Percentiles rank a stretch among this genome's conserved stretches.
Evolutionary conservation across 2,797 vertebrate species (phyloP).

Genomic region (Anas flavirostris): DNA sequence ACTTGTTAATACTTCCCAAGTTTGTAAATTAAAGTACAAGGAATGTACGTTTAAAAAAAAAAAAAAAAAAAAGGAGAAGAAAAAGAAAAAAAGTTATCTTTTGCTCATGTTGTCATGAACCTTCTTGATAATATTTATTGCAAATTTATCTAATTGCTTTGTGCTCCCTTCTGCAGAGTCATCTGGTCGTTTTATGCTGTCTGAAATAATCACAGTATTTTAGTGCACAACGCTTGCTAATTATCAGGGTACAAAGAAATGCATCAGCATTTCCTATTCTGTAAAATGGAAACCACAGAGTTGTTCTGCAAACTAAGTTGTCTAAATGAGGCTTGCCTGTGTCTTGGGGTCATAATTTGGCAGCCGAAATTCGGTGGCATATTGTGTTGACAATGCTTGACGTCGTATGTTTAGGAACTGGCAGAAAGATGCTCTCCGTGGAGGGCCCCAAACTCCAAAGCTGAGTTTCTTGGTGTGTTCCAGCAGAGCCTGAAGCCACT

Average conservation of each 20-base stretch:
- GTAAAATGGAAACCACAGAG: rapidly evolving
- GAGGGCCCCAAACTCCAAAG: not conserved
- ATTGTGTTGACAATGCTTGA: slow-evolving; percentile 10
- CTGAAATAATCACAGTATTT: not conserved
- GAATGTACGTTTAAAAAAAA: not conserved
- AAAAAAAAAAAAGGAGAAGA: not conserved
- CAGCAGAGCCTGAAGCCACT: slow-evolving; percentile 36
- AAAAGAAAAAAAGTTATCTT: rapidly evolving
- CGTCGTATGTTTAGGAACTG: not conserved
- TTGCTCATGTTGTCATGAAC: not conserved
- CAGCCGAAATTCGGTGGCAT: slow-evolving; percentile 32
- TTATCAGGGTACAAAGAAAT: not conserved
- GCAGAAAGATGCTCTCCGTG: not conserved
- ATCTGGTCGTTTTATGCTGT: not conserved
- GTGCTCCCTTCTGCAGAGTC: slow-evolving; percentile 2
- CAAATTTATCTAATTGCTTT: not conserved
- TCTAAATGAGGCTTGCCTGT: not conserved
- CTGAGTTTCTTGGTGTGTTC: slow-evolving; percentile 15
- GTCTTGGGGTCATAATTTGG: slow-evolving; percentile 22
- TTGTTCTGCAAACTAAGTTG: not conserved
- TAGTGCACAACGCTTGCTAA: not conserved
- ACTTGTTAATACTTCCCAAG: not conserved
- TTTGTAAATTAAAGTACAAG: not conserved
- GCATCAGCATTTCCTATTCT: rapidly evolving
- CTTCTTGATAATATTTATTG: not conserved